Percentiles rank a stretch among this genome's conserved stretches.
phyloP scores from a whole-genome alignment of 37 sponge, comb jelly and placozoan species.

The Oscarella lobularis region DNA sequence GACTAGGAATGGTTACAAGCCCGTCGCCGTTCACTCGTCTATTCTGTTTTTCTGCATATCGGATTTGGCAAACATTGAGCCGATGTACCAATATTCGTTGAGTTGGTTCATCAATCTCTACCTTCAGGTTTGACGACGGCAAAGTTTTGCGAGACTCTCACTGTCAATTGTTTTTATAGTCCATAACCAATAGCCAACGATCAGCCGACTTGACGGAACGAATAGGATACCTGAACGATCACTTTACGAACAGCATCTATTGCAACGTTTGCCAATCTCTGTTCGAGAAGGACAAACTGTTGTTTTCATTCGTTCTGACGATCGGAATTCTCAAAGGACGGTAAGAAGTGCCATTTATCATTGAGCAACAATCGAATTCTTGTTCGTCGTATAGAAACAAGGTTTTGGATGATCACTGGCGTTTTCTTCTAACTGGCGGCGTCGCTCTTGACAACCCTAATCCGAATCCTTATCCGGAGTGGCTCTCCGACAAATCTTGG shows the following conservation, averaged over 20 bases:
- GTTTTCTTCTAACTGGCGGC: slow-evolving; percentile 97
- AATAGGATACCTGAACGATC: slow-evolving; percentile 79
- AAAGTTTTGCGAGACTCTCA: not conserved
- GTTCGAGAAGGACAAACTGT: slow-evolving; percentile 96
- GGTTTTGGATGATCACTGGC: slow-evolving; percentile 84
- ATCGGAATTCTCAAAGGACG: slow-evolving; percentile 73
- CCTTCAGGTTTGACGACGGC: slow-evolving; percentile 26
- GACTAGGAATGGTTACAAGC: slow-evolving; percentile 90
- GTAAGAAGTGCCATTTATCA: slow-evolving; percentile 16
- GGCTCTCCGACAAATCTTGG: slow-evolving; percentile 97
- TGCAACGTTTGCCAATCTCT: slow-evolving; percentile 94
- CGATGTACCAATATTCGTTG: slow-evolving; percentile 98
- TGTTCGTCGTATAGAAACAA: slow-evolving; percentile 31
- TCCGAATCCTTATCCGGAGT: slow-evolving; percentile 92
- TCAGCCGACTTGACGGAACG: slow-evolving; percentile 67
- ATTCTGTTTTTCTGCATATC: slow-evolving; percentile 96
- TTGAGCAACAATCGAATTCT: too few relatives aligned
- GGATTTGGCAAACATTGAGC: slow-evolving; percentile 93
- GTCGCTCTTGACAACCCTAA: slow-evolving; percentile 98
- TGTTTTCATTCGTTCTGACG: slow-evolving; percentile 88
- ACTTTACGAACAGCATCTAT: slow-evolving; percentile 95
- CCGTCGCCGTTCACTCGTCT: slow-evolving; percentile 86
- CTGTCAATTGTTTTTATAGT: slow-evolving; percentile 28
- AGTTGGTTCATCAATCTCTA: slow-evolving; percentile 95
- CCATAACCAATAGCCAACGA: slow-evolving; percentile 77